Evolutionary conservation across 2,797 vertebrate genomes (phyloP).

Genomic region (Sebastes flavidus): DNA sequence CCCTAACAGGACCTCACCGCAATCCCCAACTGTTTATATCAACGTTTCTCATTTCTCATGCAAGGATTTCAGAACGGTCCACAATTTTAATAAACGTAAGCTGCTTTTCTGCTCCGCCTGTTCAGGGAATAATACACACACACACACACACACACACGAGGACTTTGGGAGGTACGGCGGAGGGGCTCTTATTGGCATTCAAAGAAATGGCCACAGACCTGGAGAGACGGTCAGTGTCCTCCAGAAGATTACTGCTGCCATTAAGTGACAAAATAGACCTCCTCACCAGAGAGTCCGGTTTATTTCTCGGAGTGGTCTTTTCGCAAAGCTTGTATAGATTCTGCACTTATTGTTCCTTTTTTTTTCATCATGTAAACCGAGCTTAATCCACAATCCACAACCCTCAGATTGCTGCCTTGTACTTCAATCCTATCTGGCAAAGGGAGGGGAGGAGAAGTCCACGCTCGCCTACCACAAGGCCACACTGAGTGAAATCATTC

Average conservation of each 20-base stretch:
- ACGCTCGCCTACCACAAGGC: constrained; percentile 3
- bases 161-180: constrained; percentile 31
- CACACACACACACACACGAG: constrained; percentile 64
- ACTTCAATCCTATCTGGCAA: constrained; percentile 68
- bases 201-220: constrained; percentile 45
- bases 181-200: constrained; percentile 39
- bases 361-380: constrained; percentile 48
- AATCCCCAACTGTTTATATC: constrained; percentile 60
- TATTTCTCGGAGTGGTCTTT: constrained; percentile 28
- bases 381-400: constrained; percentile 79
- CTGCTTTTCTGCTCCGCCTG: constrained; percentile 80
- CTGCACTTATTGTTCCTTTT: constrained; percentile 51
- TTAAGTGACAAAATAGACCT: constrained; percentile 1
- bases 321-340: constrained; percentile 20
- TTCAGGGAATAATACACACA: constrained; percentile 65
- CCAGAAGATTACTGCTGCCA: constrained; percentile 25
- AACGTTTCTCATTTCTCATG: constrained; percentile 69
- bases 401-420: constrained; percentile 68
- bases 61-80: constrained; percentile 70
- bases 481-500: constrained; percentile 21
- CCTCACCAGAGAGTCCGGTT: background rate
- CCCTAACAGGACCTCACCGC: constrained; percentile 56
- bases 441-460: constrained; percentile 24
- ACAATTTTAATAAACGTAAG: constrained; percentile 81
- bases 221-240: constrained; percentile 19